phyloP scores from a whole-genome alignment of 1,140 invertebrate genomes.

The Cecropterus lyciades region DNA sequence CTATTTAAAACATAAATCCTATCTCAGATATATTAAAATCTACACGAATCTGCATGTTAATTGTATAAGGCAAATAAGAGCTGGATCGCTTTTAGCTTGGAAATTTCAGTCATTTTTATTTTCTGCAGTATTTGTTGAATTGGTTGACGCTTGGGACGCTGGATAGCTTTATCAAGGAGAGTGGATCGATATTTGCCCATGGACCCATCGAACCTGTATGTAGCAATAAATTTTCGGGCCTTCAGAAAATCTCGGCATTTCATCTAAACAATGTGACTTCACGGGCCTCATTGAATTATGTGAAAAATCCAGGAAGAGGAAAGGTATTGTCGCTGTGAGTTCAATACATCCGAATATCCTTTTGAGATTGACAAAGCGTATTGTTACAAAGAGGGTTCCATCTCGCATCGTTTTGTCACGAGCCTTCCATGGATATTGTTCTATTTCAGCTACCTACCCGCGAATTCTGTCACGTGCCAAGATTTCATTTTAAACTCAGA shows the following conservation, averaged over 20 bases:
- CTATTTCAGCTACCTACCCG: slow-evolving; percentile 40
- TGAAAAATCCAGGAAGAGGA: slow-evolving; percentile 56
- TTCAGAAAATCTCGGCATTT: slow-evolving; percentile 41
- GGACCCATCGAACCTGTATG: slow-evolving; percentile 15
- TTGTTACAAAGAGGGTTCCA: slow-evolving; percentile 68
- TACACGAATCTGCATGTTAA: too few relatives aligned
- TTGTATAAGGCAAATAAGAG: too few relatives aligned
- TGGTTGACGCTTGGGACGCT: neutral
- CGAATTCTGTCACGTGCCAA: slow-evolving; percentile 29
- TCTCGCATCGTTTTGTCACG: slow-evolving; percentile 65
- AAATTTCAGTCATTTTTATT: too few relatives aligned
- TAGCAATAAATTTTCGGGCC: slow-evolving; percentile 33
- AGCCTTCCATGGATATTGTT: slow-evolving; percentile 59
- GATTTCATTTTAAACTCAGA: slow-evolving; percentile 33
- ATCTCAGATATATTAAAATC: too few relatives aligned
- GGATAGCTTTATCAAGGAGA: neutral
- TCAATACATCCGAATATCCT: slow-evolving; percentile 77
- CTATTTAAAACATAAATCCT: too few relatives aligned
- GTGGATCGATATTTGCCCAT: slow-evolving; percentile 19
- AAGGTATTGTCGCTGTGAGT: slow-evolving; percentile 55
- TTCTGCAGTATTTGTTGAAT: too few relatives aligned
- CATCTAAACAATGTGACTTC: slow-evolving; percentile 52
- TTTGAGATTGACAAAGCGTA: slow-evolving; percentile 77
- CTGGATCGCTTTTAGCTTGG: too few relatives aligned
- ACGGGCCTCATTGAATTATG: slow-evolving; percentile 49